Base-by-base conservation (phyloP, 2,888 invertebrate species). In the Bellardia bayeri region DNA sequence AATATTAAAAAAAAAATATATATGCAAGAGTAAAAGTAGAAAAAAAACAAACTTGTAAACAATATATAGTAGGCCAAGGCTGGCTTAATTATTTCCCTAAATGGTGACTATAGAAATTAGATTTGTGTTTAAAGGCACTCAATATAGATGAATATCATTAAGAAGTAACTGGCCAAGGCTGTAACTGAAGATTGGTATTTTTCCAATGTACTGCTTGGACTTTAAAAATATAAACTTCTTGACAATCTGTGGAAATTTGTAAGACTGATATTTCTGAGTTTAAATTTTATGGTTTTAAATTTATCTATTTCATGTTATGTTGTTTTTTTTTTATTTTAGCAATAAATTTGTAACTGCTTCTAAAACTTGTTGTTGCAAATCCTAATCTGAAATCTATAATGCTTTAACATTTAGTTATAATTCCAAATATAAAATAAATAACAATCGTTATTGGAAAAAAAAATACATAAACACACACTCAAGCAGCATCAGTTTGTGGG, bases 401-500 rank as follows among this genome's bases (percentile, higher is more conserved):
- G 2, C 33, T 45, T 45, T 45, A 45, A 45, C 13, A 45, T 45
- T 45, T 45, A 11, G 2, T 45, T 45, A 45, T 13, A 45, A 9
- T 45, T 45, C 6, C 11, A 45, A 11, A 45, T n/a, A 45, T 49
- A 40, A 9, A 51, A 79, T 23, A 69, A 63, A 78, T 71, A 45
- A 74, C 63, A 80, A 74, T 69, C 9, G n/a, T 6, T 64, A 72
- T 54, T 40, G 23, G 8, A 54, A 63, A 11, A 23, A 61, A 14
- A 68, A n/a, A 37, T 8, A 37, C 14, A 33, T 45, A 51, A 23
- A 40, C 23, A 42, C 68, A 33, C 6, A 56, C 13, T 13, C 30
- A 51, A 82, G 75, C 64, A 86, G 82, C 82, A 80, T 80, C 79
- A 75, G 51, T 72, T 54, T n/a, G n/a, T 81, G 40, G 54, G 37